These are phyloP conservation scores for Saimiri boliviensis DNA, from an alignment of 2,113 vertebrate genomes.

Conservation along the genomic window DNA sequence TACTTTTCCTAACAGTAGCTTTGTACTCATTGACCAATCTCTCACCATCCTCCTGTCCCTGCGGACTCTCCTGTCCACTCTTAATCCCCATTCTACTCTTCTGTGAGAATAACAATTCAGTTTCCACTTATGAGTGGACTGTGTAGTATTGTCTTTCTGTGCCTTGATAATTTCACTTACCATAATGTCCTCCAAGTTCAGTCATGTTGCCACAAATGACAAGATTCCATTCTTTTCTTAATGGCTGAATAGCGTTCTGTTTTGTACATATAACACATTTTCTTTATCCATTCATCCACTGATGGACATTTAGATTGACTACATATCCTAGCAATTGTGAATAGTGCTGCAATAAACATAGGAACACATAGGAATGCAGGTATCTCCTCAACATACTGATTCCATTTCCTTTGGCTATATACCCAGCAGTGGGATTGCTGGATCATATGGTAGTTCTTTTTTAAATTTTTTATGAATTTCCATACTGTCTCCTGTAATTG, in stretches of 20 bases:
- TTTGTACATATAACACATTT: neutral
- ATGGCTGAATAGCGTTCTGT: neutral
- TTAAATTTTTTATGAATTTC: neutral
- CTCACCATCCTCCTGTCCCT: neutral
- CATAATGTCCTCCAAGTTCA: neutral
- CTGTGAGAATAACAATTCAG: neutral
- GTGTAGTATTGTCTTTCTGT: neutral
- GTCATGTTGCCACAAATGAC: neutral
- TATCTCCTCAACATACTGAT: neutral
- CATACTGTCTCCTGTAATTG: neutral
- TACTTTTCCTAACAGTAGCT: neutral
- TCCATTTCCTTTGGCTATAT: neutral
- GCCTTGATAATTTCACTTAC: neutral
- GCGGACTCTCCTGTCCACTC: accelerated
- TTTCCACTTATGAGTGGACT: neutral
- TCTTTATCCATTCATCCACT: neutral
- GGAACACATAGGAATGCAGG: neutral
- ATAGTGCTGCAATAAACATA: neutral
- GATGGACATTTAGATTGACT: neutral
- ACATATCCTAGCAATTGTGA: neutral
- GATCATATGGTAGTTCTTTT: neutral
- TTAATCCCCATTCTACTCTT: neutral
- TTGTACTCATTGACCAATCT: neutral
- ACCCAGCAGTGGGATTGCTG: neutral
- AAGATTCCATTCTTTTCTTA: neutral